These are phyloP conservation scores for Linyphia triangularis DNA, from an alignment of 2,888 invertebrate species.

Conservation along the genomic window DNA sequence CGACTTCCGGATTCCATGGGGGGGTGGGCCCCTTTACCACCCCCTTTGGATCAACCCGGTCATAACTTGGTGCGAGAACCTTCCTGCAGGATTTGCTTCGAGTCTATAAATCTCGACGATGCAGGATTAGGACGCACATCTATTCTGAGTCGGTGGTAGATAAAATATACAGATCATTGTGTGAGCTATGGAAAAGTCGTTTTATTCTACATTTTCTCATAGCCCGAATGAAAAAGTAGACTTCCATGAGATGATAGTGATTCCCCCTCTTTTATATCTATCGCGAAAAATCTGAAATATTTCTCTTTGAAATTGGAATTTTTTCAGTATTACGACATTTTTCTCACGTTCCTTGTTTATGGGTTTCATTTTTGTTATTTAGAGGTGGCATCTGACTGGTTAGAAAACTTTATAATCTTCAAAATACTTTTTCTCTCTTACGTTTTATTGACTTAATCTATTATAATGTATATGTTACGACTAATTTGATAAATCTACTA, in stretches of 20 bases:
- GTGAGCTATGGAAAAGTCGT: conserved; percentile 15
- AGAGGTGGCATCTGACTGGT: too few relatives aligned
- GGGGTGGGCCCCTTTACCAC: neutral
- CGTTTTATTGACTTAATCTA: too few relatives aligned
- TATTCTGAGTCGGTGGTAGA: conserved; percentile 41
- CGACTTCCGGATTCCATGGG: conserved; percentile 63
- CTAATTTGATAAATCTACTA: too few relatives aligned
- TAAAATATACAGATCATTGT: conserved; percentile 63
- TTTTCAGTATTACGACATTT: conserved; percentile 1
- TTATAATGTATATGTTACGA: too few relatives aligned
- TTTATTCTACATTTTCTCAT: conserved; percentile 50
- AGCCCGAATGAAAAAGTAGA: conserved; percentile 19
- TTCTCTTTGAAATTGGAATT: conserved; percentile 1
- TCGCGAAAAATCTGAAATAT: neutral
- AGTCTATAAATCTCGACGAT: conserved; percentile 63
- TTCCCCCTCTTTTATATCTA: neutral
- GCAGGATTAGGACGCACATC: conserved; percentile 63
- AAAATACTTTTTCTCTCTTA: too few relatives aligned
- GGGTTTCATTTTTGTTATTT: neutral
- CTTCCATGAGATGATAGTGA: neutral
- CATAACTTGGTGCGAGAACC: conserved; percentile 49
- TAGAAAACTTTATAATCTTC: too few relatives aligned
- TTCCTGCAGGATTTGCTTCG: conserved; percentile 59
- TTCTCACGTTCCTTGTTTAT: conserved; percentile 30
- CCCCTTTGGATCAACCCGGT: conserved; percentile 58